phyloP scores from a whole-genome alignment of 2,113 vertebrate species.

The Protobothrops mucrosquamatus region DNA sequence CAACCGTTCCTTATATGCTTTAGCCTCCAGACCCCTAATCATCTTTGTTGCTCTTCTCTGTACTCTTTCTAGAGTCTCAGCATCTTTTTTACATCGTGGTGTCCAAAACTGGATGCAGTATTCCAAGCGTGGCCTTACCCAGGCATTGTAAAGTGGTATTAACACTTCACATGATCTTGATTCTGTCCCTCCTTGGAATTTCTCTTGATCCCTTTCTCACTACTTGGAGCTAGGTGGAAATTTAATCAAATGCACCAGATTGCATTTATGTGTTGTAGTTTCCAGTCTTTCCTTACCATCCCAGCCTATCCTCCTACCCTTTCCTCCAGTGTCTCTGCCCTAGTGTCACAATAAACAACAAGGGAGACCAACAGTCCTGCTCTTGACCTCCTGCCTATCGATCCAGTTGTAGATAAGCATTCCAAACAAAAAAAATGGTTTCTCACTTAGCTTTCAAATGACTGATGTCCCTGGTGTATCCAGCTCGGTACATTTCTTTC shows the following conservation, averaged over 20 bases:
- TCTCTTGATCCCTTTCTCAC: neutral
- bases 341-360: neutral
- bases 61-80: too few species aligned
- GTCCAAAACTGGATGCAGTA: too few species aligned
- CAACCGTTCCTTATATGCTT: too few species aligned
- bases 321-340: neutral
- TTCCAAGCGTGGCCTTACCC: too few species aligned
- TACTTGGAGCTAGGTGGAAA: neutral
- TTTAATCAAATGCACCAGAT: neutral
- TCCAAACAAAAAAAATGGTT: neutral
- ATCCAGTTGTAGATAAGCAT: neutral
- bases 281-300: neutral
- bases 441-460: neutral
- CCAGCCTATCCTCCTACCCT: neutral
- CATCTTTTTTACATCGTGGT: too few species aligned
- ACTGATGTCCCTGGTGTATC: neutral
- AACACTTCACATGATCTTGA: too few species aligned
- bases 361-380: neutral
- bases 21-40: too few species aligned
- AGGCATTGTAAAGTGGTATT: too few species aligned
- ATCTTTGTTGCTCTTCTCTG: too few species aligned
- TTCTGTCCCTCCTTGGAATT: neutral
- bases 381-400: accelerated
- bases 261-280: neutral
- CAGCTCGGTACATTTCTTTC: neutral